Percentiles rank a stretch among this genome's conserved stretches.
Conservation (phyloP, 2,888 invertebrate species). For the Polydrusus cervinus region DNA sequence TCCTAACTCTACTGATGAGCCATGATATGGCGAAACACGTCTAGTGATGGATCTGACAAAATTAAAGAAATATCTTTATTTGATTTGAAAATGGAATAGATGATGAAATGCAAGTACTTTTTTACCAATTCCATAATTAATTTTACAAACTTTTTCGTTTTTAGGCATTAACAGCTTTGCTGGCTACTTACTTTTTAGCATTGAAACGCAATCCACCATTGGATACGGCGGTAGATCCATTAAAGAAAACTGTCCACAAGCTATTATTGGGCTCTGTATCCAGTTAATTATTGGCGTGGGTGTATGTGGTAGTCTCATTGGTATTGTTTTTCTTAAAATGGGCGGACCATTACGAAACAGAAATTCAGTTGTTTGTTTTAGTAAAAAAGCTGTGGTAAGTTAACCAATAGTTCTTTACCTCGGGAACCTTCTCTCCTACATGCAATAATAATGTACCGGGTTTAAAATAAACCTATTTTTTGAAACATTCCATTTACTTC, state of each 20-base stretch:
- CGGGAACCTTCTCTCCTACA: no score
- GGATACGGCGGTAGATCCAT: conserved; percentile 89
- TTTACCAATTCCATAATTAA: no score
- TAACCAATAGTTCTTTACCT: no score
- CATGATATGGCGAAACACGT: no score
- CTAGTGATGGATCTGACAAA: no score
- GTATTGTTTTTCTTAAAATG: conserved; percentile 79
- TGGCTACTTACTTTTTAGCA: conserved; percentile 85
- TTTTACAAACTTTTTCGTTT: neutral
- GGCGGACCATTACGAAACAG: conserved; percentile 73
- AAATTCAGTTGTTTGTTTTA: conserved; percentile 75
- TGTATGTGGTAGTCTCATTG: conserved; percentile 68
- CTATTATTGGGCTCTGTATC: conserved; percentile 48
- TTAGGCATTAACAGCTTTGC: conserved; percentile 77
- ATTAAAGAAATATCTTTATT: no score
- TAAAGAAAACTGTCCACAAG: conserved; percentile 85
- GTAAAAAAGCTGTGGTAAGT: conserved; percentile 81
- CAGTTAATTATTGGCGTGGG: conserved; percentile 70
- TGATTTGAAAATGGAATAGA: no score
- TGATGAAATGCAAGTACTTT: no score
- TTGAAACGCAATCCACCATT: conserved; percentile 87
- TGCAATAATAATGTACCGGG: no score
- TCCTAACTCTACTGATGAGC: no score
- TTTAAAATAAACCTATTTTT: no score
- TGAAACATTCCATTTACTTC: no score